Percentiles rank a stretch among this genome's conserved stretches.
These are phyloP conservation scores for Andrena haemorrhoa DNA, from an alignment of 2,888 invertebrate species.

Conservation along the genomic window DNA sequence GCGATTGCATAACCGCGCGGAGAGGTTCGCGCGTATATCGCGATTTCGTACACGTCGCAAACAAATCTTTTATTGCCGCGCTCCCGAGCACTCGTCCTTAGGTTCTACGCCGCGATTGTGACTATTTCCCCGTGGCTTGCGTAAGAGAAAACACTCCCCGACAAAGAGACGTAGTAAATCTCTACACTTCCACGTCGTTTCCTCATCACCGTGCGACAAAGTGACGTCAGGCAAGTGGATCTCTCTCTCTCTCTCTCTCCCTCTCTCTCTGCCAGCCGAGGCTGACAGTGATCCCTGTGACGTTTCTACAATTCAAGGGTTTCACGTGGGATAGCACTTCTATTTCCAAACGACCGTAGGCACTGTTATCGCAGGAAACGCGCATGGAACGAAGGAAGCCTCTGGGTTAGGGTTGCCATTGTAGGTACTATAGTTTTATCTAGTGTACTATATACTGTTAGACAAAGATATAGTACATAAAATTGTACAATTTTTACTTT, in stretches of 20 bases:
- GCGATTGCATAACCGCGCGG: slow-evolving; percentile 36
- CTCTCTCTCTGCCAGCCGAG: no score
- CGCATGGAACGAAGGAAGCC: background rate
- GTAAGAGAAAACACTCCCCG: slow-evolving; percentile 11
- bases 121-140: slow-evolving; percentile 32
- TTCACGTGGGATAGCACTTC: background rate
- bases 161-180: no score
- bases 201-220: slow-evolving; percentile 23
- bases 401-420: no score
- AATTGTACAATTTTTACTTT: no score
- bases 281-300: background rate
- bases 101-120: slow-evolving; percentile 14
- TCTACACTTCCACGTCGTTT: background rate
- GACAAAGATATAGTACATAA: no score
- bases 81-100: background rate
- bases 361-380: slow-evolving; percentile 31
- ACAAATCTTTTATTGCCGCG: slow-evolving; percentile 43
- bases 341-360: slow-evolving; percentile 1
- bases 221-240: slow-evolving; percentile 3
- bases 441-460: no score
- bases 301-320: background rate
- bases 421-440: no score
- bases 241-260: no score
- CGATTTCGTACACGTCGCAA: slow-evolving; percentile 36
- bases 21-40: slow-evolving; percentile 11